Conservation (phyloP, 2,113 vertebrate genomes). For the Callopanchax toddi region DNA sequence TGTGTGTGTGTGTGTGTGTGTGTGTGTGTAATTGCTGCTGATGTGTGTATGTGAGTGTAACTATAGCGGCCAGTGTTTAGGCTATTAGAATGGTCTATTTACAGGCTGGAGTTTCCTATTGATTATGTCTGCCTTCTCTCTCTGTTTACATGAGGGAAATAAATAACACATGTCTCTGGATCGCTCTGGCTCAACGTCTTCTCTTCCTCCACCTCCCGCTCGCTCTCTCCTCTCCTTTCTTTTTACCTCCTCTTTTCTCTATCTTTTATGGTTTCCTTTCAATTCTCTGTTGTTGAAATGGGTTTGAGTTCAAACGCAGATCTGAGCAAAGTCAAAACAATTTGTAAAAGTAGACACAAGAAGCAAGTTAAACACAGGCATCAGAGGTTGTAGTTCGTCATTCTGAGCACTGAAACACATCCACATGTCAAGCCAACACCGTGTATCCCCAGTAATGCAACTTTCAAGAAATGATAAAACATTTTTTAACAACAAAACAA, state of each 20-base stretch:
- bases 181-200: constrained; percentile 63
- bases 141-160: constrained; percentile 94
- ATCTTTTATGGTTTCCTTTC: constrained; percentile 39
- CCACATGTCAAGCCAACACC: no score
- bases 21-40: constrained; percentile 74
- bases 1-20: constrained; percentile 77
- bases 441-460: no score
- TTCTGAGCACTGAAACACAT: background rate
- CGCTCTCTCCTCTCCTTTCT: background rate
- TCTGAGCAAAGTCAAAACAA: constrained; percentile 8
- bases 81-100: constrained; percentile 94
- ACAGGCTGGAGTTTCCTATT: constrained; percentile 95
- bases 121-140: constrained; percentile 95
- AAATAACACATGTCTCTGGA: constrained; percentile 93
- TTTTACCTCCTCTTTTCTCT: constrained; percentile 10
- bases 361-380: background rate
- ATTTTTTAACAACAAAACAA: constrained; percentile 12
- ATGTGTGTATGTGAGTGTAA: constrained; percentile 82
- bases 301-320: constrained; percentile 34
- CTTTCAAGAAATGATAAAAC: no score
- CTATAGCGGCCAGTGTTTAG: constrained; percentile 88
- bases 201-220: constrained; percentile 26
- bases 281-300: constrained; percentile 25
- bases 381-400: no score
- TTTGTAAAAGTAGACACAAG: constrained; percentile 40